Percentiles rank a stretch among this genome's conserved stretches.
Evolutionary conservation across 2,888 invertebrate genomes (phyloP).

Genomic region (Ditylenchus weischeri): DNA sequence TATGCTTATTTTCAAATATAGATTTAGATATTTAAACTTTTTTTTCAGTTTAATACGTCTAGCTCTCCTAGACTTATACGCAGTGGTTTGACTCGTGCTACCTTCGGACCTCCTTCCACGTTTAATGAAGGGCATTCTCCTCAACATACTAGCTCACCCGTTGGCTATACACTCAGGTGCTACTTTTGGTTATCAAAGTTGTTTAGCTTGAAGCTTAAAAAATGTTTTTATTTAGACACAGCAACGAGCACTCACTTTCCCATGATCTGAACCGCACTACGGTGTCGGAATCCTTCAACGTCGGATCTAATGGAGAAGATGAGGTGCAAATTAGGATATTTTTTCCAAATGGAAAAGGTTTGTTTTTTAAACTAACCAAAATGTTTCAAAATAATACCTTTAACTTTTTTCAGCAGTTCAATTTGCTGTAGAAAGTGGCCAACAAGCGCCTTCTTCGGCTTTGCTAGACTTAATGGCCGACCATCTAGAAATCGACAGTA

Average conservation of each 20-base stretch:
- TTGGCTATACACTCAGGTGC: slow-evolving; percentile 26
- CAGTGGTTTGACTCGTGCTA: not conserved
- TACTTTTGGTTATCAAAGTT: not conserved
- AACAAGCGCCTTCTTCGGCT: slow-evolving; percentile 68
- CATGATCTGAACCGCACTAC: slow-evolving; percentile 14
- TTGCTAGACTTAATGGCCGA: slow-evolving; percentile 69
- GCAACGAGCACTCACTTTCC: slow-evolving; percentile 7
- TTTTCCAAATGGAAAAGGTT: slow-evolving; percentile 58
- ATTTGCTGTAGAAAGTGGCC: slow-evolving; percentile 78
- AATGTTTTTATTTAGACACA: slow-evolving; percentile 10
- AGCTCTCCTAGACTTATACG: not conserved
- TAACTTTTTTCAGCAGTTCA: slow-evolving; percentile 39
- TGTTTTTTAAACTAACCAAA: not conserved
- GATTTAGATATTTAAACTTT: not conserved
- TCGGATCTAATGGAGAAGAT: slow-evolving; percentile 17
- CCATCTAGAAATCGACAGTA: slow-evolving; percentile 73
- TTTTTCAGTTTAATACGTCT: not conserved
- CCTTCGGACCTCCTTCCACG: not conserved
- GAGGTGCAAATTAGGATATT: slow-evolving; percentile 48
- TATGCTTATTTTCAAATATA: not conserved
- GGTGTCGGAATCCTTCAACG: slow-evolving; percentile 17
- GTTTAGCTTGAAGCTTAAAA: not conserved
- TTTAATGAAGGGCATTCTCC: slow-evolving; percentile 6
- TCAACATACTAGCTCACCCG: slow-evolving; percentile 21
- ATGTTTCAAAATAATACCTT: not conserved